Conservation (phyloP, 1,140 invertebrate genomes). For the Parapsyche elsis region DNA sequence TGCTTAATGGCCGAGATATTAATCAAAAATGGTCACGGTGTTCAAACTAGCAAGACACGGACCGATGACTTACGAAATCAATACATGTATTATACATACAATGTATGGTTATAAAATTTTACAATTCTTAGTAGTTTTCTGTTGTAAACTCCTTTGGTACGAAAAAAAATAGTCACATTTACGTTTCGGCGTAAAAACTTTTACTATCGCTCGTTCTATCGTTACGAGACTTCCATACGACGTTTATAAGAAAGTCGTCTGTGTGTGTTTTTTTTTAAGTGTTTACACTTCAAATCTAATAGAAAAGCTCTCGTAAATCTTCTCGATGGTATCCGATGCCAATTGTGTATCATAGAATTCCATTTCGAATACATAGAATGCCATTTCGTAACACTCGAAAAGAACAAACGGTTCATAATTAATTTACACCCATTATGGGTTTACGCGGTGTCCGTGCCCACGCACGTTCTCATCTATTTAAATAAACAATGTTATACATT, state of each 20-base stretch:
- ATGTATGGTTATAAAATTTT: neutral
- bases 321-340: neutral
- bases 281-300: neutral
- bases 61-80: too few species aligned
- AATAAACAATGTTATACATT: slow-evolving; percentile 3
- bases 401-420: neutral
- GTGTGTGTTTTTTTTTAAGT: neutral
- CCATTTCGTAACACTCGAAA: neutral
- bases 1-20: too few species aligned
- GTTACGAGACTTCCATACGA: neutral
- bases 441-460: neutral
- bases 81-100: too few species aligned
- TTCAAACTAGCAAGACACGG: too few species aligned
- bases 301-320: neutral
- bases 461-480: neutral
- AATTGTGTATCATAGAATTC: neutral
- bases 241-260: neutral
- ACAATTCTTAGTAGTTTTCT: slow-evolving; percentile 3
- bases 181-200: slow-evolving; percentile 11
- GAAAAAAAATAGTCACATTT: neutral
- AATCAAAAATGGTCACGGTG: too few species aligned
- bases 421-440: neutral
- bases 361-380: neutral
- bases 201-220: slow-evolving; percentile 6
- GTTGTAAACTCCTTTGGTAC: neutral